phyloP scores from a whole-genome alignment of 2,797 vertebrate genomes.

The Salarias fasciatus region DNA sequence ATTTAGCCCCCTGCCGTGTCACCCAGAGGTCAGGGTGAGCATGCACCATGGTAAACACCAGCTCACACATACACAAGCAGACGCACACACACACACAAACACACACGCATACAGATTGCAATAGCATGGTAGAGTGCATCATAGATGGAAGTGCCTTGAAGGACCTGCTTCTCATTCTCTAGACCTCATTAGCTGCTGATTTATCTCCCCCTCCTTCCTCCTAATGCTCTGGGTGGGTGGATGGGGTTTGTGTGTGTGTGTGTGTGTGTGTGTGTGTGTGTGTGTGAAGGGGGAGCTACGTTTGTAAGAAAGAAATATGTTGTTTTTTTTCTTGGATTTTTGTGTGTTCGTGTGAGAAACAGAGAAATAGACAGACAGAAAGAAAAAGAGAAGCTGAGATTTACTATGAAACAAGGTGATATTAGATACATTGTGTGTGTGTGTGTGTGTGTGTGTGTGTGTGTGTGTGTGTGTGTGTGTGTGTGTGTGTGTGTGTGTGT shows the following conservation, averaged over 20 bases:
- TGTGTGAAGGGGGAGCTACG: slow-evolving; percentile 34
- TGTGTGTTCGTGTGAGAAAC: slow-evolving; percentile 23
- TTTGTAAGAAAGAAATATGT: slow-evolving; percentile 43
- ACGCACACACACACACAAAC: slow-evolving; percentile 27
- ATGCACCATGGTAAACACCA: slow-evolving; percentile 33
- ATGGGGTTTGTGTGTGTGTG: slow-evolving; percentile 40
- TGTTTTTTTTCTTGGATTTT: slow-evolving; percentile 60
- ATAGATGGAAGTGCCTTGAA: slow-evolving; percentile 83
- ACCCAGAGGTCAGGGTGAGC: slow-evolving; percentile 86
- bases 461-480: no score
- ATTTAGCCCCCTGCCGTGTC: slow-evolving; percentile 77
- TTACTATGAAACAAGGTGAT: slow-evolving; percentile 36
- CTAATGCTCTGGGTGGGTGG: slow-evolving; percentile 67
- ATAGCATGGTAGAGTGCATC: slow-evolving; percentile 80
- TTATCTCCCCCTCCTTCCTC: slow-evolving; percentile 80
- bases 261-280: slow-evolving; percentile 9
- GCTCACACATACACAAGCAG: slow-evolving; percentile 7
- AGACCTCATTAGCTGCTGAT: slow-evolving; percentile 92
- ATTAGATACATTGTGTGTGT: slow-evolving; percentile 44
- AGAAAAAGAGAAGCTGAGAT: slow-evolving; percentile 32
- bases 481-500: slow-evolving; percentile 82
- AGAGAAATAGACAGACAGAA: no score
- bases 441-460: no score
- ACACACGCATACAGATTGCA: slow-evolving; percentile 62
- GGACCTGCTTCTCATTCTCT: slow-evolving; percentile 89